A percentile compares a stretch with the other conserved stretches of the same genome.
phyloP scores from a whole-genome alignment of 2,888 invertebrate species.

The Monoplex corrugatus region DNA sequence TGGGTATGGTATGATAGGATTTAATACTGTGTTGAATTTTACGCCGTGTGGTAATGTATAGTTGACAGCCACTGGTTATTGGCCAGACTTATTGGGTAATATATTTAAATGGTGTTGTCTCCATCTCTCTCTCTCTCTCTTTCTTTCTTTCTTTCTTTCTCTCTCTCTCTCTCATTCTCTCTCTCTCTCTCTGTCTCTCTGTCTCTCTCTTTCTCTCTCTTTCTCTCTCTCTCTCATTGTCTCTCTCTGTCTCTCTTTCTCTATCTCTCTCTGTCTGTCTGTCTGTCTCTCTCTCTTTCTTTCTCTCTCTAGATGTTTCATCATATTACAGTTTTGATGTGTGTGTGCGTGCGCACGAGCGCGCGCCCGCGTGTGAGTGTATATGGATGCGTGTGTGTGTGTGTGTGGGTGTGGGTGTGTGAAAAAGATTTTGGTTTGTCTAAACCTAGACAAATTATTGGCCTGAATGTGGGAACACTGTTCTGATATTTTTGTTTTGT shows the following conservation, averaged over 20 bases:
- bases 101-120: no score
- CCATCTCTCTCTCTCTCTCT: not conserved
- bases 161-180: not conserved
- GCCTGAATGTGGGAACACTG: no score
- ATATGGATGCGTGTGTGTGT: not conserved
- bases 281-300: not conserved
- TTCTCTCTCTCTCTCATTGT: not conserved
- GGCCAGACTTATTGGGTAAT: no score
- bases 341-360: not conserved
- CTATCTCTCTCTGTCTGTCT: not conserved
- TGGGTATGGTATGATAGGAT: no score
- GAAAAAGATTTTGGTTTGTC: no score
- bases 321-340: no score
- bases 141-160: not conserved
- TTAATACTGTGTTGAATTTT: no score
- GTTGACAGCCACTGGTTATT: no score
- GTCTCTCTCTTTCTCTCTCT: not conserved
- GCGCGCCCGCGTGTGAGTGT: not conserved
- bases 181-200: not conserved
- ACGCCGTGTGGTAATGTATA: no score
- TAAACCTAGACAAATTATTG: no score
- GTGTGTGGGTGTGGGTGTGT: no score
- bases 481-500: no score
- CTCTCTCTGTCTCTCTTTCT: not conserved
- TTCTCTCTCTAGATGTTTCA: not conserved